These are phyloP conservation scores for Lithophane semibrunnea DNA, from an alignment of 2,888 invertebrate genomes.

Conservation along the genomic window DNA sequence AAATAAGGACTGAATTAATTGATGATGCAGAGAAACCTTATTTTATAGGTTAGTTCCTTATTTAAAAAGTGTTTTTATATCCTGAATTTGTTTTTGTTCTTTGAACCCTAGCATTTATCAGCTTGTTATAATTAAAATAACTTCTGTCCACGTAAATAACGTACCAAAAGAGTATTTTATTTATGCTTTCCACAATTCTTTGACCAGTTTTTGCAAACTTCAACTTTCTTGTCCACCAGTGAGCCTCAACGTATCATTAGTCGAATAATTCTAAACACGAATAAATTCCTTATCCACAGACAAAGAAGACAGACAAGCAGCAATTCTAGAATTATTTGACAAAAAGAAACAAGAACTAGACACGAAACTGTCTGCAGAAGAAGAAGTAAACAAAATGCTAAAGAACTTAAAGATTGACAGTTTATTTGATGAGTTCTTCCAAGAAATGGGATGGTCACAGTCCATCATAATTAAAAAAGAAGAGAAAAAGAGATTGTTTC, in stretches of 20 bases:
- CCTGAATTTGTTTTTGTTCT: background rate
- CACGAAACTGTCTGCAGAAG: constrained; percentile 72
- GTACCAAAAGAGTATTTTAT: background rate
- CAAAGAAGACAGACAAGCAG: constrained; percentile 76
- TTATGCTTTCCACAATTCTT: background rate
- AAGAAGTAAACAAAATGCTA: constrained; percentile 79
- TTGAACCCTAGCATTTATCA: background rate
- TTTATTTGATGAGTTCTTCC: constrained; percentile 83
- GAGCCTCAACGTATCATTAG: no score
- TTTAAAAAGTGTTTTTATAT: constrained; percentile 25
- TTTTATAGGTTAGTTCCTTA: constrained; percentile 82
- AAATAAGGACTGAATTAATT: constrained; percentile 78
- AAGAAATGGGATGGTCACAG: constrained; percentile 85
- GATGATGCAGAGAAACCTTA: constrained; percentile 79
- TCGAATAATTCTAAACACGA: background rate
- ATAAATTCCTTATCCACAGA: constrained; percentile 72
- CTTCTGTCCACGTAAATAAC: no score
- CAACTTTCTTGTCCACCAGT: no score
- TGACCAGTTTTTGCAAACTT: background rate
- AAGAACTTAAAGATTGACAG: constrained; percentile 80
- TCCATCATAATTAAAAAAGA: constrained; percentile 77
- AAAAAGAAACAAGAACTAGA: constrained; percentile 83
- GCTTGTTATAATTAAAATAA: background rate
- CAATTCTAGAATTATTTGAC: constrained; percentile 80
- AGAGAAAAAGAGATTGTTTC: constrained; percentile 76